Base-by-base conservation (phyloP, 2,797 vertebrate species). In the Tympanoctomys barrerae region DNA sequence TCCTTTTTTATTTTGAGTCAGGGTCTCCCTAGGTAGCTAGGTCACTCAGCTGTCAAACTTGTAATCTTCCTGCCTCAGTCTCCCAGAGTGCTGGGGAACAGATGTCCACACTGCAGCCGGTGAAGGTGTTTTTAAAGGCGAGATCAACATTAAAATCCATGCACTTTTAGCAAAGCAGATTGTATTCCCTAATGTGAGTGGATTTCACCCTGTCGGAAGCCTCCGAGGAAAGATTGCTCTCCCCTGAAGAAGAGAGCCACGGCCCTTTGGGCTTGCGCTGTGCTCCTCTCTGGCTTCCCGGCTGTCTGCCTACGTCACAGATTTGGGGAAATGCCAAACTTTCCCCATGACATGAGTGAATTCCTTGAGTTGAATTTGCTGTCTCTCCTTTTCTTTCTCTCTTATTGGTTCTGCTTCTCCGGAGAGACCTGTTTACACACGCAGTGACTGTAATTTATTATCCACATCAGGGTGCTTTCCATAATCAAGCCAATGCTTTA, bases 271-370 rank as follows among this genome's bases (percentile, higher is more conserved):
- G 7, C 16, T 82, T 82, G 66, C 59, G 26, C 36, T 19, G 54
- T 18, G 16, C 24, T 39, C 59, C n/a, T 33, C 9, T 61, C 46
- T 54, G 46, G 42, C 24, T 68, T 49, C 54, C 52, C 36, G 4
- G 12, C 26, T 36, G 24, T 54, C 61, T 28, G 42, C 22, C 22
- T 36, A 8, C 13, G 33, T 21, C 1, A 28, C 26, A 80, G 64
- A 81, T 31, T 26, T 71, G n/a, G 68, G 39, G 21, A 82, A 46
- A 71, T 46, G 52, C 36, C 52, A 46, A 59, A 54, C 31, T 68
- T 82, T 33, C 54, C 4, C 0, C 3, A 36, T n/a, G 1, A 4
- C 52, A 4, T 42, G 54, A 61, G 31, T 7, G 21, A 49, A 46
- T 26, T 61, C 39, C 36, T 68, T 68, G 28, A 80, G 14, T 54